Evolutionary conservation across 2,797 vertebrate genomes (phyloP), one percentile per base, ranked within the genome.

Genomic region (Adrianichthys oophorus): DNA sequence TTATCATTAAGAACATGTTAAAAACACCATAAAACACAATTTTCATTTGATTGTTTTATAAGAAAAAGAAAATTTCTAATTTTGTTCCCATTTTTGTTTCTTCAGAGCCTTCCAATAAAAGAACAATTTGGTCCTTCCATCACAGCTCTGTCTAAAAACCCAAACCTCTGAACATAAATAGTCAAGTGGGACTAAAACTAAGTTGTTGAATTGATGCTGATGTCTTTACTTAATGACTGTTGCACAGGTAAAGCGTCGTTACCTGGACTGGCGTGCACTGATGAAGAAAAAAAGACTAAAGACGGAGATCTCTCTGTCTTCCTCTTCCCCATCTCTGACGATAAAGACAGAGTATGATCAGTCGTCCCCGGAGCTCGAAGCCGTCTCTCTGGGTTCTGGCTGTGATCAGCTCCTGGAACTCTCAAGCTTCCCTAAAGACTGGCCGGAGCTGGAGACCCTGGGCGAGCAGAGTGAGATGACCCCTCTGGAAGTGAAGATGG

Each of bases 261-360:
- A 97, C 85, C 91, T 96, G 43, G 96, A 98, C 84, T 97, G 95
- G 94, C 88, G 94, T 21, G 92, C 95, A 0, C 92, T 96, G 21
- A 95, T 95, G 91, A 96, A 96, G 76, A 92, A 95, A 45, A 98
- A 97, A 79, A 93, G 94, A 69, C 91, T 98, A 48, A 93, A 93
- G 79, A 85, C 93, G 0, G 94, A 96, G 85, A 87, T 95, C 52
- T 80, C 73, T 1, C 86, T 95, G 51, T 84, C 85, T 37, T 80
- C 76, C 43, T 77, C 81, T 0, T 62, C 74, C 19, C 80, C 79
- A 0, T 72, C 79, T 4, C 32, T 77, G 52, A 85, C 93, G 29
- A 90, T 95, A 45, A 95, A 94, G 71, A 89, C 91, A 0, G 94
- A 95, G 47, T 95, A 93, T 63, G 92, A 95, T 47, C 89, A 94